Percentiles rank a stretch among this genome's conserved stretches.
These are phyloP conservation scores for Prionace glauca DNA, from an alignment of 2,797 vertebrate genomes.

Conservation along the genomic window DNA sequence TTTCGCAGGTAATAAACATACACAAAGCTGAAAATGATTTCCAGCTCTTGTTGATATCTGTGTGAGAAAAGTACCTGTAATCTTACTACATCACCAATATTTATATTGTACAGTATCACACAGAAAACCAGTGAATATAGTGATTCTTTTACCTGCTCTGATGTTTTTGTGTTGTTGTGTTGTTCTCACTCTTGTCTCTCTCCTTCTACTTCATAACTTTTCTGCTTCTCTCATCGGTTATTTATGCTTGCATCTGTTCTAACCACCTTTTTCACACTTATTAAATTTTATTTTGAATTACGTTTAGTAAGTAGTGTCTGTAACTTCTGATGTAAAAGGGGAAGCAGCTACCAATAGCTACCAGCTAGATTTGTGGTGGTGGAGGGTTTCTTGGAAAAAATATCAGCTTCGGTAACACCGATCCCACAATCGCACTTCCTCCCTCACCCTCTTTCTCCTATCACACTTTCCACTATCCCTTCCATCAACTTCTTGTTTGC, in stretches of 20 bases:
- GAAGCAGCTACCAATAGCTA: background rate
- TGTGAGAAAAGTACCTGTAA: background rate
- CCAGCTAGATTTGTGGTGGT: background rate
- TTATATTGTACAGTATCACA: background rate
- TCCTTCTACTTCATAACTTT: background rate
- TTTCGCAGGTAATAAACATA: background rate
- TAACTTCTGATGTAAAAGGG: background rate
- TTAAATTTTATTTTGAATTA: background rate
- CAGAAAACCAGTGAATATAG: background rate
- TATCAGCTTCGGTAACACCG: background rate
- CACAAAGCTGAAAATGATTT: background rate
- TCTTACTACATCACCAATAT: background rate
- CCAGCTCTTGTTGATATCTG: background rate
- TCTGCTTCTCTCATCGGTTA: background rate
- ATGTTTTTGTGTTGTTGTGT: background rate
- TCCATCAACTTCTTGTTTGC: background rate
- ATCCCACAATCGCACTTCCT: background rate
- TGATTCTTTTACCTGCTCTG: background rate
- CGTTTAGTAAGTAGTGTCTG: background rate
- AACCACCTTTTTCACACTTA: background rate
- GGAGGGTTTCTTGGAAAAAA: background rate
- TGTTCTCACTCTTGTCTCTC: background rate
- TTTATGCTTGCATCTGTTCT: background rate
- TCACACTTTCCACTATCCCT: background rate
- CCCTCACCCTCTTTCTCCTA: background rate